Evolutionary conservation across 2,888 invertebrate species (phyloP).

Genomic region (Cabera pusaria): DNA sequence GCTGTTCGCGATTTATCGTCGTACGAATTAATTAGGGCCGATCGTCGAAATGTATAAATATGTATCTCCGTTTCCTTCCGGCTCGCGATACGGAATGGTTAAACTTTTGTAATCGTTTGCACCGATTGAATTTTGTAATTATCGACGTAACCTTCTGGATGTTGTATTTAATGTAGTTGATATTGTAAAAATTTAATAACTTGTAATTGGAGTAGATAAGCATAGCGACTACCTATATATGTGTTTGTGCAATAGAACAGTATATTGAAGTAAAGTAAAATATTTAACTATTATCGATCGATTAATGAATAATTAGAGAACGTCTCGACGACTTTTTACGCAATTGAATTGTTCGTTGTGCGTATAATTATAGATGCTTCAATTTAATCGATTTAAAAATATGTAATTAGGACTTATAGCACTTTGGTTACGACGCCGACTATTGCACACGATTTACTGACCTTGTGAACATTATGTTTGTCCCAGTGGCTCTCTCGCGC

Average conservation of each 20-base stretch:
- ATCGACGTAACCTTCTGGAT: constrained; percentile 78
- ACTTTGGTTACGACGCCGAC: constrained; percentile 66
- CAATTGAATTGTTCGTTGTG: constrained; percentile 63
- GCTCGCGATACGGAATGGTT: constrained; percentile 54
- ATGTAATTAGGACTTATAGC: constrained; percentile 70
- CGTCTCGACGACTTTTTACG: constrained; percentile 58
- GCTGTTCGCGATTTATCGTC: constrained; percentile 65
- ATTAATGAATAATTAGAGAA: constrained; percentile 53
- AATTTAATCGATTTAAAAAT: constrained; percentile 67
- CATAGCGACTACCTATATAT: constrained; percentile 67
- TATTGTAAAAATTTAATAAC: constrained; percentile 76
- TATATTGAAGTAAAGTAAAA: constrained; percentile 49
- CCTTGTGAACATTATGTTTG: constrained; percentile 46
- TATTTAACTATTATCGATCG: constrained; percentile 51
- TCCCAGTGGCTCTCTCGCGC: constrained; percentile 64
- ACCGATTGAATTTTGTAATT: constrained; percentile 79
- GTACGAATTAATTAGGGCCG: constrained; percentile 71
- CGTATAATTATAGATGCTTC: constrained; percentile 75
- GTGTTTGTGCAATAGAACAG: constrained; percentile 79
- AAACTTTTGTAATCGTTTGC: constrained; percentile 75
- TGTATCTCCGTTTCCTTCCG: constrained; percentile 54
- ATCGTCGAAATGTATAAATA: constrained; percentile 59
- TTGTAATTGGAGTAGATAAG: constrained; percentile 73
- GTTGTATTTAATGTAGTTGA: constrained; percentile 78
- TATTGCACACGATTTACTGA: constrained; percentile 62